Conservation (phyloP, 2,888 invertebrate species). For the Idaea dimidiata region DNA sequence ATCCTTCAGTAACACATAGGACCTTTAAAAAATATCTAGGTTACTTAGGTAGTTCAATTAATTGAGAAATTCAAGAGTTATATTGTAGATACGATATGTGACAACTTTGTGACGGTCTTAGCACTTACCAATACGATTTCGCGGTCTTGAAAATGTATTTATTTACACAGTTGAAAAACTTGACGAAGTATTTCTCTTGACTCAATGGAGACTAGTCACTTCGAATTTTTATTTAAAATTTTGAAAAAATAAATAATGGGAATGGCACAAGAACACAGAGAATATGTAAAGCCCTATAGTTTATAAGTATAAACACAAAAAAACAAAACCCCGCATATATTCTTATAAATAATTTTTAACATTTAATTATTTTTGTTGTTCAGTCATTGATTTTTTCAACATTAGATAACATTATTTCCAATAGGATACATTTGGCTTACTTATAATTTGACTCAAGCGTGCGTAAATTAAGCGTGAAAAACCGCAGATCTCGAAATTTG, state of each 20-base stretch:
- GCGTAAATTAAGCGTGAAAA: background rate
- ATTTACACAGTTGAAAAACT: background rate
- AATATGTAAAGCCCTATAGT: no score
- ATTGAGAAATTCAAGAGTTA: background rate
- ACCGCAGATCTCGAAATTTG: background rate
- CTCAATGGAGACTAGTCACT: background rate
- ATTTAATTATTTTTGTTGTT: no score
- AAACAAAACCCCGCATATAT: no score
- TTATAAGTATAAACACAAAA: no score
- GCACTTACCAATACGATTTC: background rate
- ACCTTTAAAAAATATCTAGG: slow-evolving; percentile 10
- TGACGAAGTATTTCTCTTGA: background rate
- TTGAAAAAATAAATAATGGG: background rate
- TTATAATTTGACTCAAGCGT: background rate
- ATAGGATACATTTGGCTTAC: background rate
- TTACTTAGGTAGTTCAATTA: background rate
- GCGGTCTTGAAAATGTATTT: background rate
- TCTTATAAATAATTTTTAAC: no score
- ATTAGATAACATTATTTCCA: background rate
- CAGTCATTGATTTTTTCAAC: background rate
- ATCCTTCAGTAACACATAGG: slow-evolving; percentile 24
- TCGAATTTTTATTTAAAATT: background rate
- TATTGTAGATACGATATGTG: background rate
- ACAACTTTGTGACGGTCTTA: background rate
- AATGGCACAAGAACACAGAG: background rate